A percentile compares a stretch with the other conserved stretches of the same genome.
Evolutionary conservation across 2,888 invertebrate species (phyloP).

Genomic region (Archips xylosteana): DNA sequence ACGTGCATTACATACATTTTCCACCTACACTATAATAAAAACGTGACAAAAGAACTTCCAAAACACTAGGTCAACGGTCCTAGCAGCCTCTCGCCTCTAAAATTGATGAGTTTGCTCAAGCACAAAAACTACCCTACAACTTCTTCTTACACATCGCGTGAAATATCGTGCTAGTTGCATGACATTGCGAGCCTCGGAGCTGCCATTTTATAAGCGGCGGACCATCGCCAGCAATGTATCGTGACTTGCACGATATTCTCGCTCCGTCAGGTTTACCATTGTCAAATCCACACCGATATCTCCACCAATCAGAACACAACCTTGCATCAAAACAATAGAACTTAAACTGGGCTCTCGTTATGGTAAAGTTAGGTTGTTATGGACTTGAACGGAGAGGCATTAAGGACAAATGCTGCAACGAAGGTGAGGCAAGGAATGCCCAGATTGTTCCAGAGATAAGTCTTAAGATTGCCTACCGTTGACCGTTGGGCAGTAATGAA

Average conservation of each 20-base stretch:
- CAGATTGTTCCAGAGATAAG: conserved; percentile 67
- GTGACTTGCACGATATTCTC: neutral
- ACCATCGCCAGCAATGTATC: neutral
- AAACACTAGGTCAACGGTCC: conserved; percentile 59
- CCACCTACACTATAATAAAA: conserved; percentile 9
- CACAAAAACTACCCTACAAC: conserved; percentile 54
- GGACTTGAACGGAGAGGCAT: conserved; percentile 50
- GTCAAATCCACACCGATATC: neutral
- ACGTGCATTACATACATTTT: neutral
- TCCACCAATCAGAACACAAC: neutral
- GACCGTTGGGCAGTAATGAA: conserved; percentile 62
- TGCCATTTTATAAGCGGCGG: neutral
- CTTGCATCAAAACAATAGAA: neutral
- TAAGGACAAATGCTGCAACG: conserved; percentile 70
- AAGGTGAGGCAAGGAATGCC: conserved; percentile 69
- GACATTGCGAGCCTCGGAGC: neutral
- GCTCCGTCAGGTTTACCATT: neutral
- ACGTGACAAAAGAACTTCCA: conserved; percentile 48
- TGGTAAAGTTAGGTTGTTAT: neutral
- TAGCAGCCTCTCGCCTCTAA: conserved; percentile 54
- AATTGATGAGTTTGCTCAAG: conserved; percentile 64
- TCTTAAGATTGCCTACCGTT: conserved; percentile 49
- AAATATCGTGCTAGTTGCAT: neutral
- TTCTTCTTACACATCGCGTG: neutral
- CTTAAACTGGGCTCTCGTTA: neutral